Evolutionary conservation across 2,113 vertebrate genomes (phyloP).

Genomic region (Pantherophis guttatus): DNA sequence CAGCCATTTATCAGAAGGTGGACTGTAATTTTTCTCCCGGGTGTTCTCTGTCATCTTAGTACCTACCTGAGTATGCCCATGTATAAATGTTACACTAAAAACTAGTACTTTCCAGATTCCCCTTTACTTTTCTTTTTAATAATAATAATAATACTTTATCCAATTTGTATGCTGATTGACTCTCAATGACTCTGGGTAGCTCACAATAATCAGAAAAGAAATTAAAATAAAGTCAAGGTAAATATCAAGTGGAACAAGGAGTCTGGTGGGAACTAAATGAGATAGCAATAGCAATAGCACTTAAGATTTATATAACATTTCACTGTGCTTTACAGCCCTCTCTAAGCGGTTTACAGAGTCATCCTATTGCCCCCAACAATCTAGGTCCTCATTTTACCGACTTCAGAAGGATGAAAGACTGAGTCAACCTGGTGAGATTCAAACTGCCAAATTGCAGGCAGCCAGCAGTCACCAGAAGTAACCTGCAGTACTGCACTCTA

Average conservation of each 20-base stretch:
- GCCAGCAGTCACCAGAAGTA: too few species aligned
- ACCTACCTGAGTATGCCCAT: neutral
- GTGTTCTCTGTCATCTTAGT: neutral
- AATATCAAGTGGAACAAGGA: neutral
- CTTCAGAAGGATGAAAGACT: too few species aligned
- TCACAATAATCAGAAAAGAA: neutral
- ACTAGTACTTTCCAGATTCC: neutral
- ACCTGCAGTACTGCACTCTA: too few species aligned
- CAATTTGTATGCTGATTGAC: neutral
- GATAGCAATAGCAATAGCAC: too few species aligned
- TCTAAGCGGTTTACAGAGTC: too few species aligned
- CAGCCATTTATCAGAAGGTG: neutral
- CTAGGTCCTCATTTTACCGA: too few species aligned
- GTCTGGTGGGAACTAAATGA: neutral
- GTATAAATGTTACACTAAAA: neutral
- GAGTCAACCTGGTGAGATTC: too few species aligned
- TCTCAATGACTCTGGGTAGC: neutral
- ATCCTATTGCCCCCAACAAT: too few species aligned
- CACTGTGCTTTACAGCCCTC: too few species aligned
- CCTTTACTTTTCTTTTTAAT: neutral
- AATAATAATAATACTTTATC: neutral
- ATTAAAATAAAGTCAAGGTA: neutral
- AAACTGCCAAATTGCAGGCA: too few species aligned
- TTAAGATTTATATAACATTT: too few species aligned
- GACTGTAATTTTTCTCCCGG: neutral